Evolutionary conservation across 2,113 vertebrate species (phyloP).

Genomic region (Drymodes brunneopygia): DNA sequence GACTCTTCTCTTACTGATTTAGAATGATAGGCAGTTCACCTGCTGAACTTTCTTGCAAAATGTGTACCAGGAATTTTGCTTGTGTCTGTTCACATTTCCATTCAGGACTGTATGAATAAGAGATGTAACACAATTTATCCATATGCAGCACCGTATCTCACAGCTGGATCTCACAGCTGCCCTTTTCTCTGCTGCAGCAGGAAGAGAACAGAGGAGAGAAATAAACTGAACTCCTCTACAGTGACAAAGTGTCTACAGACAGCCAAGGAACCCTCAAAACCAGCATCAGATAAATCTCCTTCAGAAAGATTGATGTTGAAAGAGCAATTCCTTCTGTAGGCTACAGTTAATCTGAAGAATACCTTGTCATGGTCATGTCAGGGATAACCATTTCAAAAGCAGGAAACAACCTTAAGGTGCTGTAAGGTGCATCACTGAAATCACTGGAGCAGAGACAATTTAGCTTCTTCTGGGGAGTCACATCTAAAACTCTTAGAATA

Average conservation of each 20-base stretch:
- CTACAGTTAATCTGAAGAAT: not conserved
- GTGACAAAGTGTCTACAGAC: not conserved
- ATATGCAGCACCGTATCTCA: not conserved
- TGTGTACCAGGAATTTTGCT: not conserved
- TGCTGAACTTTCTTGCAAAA: conserved; percentile 23
- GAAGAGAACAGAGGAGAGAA: not conserved
- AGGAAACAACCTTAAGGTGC: not conserved
- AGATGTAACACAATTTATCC: conserved; percentile 20
- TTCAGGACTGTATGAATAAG: not conserved
- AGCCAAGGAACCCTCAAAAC: not conserved
- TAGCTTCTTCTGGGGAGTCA: not conserved
- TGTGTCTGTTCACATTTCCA: not conserved
- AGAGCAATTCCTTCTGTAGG: not conserved
- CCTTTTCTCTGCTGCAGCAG: not conserved
- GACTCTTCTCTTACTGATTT: conserved; percentile 12
- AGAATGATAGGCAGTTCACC: conserved; percentile 5
- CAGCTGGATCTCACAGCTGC: not conserved
- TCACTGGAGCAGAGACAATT: not conserved
- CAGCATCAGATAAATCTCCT: not conserved
- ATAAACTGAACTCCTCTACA: not conserved
- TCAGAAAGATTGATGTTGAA: not conserved
- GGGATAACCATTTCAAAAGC: not conserved
- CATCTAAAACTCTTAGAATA: not conserved
- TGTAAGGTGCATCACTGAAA: not conserved
- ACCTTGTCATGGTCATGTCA: not conserved